Conservation (phyloP, 1,140 invertebrate genomes). For the Anagrus nilaparvatae region DNA sequence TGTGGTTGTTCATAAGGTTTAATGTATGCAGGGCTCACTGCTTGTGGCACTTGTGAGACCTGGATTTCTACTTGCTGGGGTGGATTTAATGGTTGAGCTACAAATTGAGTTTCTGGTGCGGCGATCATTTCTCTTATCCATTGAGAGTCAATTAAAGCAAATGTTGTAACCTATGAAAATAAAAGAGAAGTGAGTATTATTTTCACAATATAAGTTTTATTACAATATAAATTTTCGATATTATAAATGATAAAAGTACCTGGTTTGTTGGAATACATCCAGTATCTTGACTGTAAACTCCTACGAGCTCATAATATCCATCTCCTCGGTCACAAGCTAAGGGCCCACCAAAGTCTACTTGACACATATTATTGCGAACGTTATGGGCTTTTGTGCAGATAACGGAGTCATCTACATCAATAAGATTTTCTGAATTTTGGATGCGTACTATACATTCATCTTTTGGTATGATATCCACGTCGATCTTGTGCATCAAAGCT, state of each 20-base stretch:
- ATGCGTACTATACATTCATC: constrained; percentile 44
- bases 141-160: constrained; percentile 29
- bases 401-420: constrained; percentile 25
- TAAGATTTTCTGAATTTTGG: constrained; percentile 16
- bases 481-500: constrained; percentile 62
- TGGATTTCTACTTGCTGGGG: background rate
- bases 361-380: constrained; percentile 34
- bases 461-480: constrained; percentile 52
- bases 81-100: constrained; percentile 4
- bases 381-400: constrained; percentile 31
- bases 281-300: constrained; percentile 65
- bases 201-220: background rate
- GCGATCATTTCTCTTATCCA: constrained; percentile 32
- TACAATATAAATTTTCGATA: background rate
- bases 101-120: constrained; percentile 6
- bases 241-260: constrained; percentile 19
- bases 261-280: constrained; percentile 42
- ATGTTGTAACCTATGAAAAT: constrained; percentile 30
- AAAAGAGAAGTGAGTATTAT: constrained; percentile 1
- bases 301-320: constrained; percentile 57
- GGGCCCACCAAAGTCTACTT: constrained; percentile 69
- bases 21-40: too few species aligned
- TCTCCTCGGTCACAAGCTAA: constrained; percentile 63
- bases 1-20: background rate
- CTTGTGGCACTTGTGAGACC: background rate